Percentiles rank a stretch among this genome's conserved stretches.
phyloP scores from a whole-genome alignment of 2,888 invertebrate species.

The Drosophila differens region DNA sequence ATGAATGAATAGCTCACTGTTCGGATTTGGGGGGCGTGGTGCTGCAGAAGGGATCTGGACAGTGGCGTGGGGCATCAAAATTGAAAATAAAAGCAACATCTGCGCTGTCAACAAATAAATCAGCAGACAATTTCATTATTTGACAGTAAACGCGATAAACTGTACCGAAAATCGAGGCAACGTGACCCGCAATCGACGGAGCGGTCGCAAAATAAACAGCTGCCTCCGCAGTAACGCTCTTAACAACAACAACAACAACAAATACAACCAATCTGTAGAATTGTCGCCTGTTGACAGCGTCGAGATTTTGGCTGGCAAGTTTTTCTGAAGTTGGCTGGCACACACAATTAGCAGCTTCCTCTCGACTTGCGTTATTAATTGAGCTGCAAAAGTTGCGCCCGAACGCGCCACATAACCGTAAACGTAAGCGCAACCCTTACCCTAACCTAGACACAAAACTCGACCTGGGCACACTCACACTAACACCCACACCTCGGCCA shows the following conservation, averaged over 20 bases:
- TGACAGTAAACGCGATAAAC: slow-evolving; percentile 81
- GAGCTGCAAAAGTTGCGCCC: slow-evolving; percentile 77
- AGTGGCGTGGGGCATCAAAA: slow-evolving; percentile 70
- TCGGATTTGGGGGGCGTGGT: slow-evolving; percentile 7
- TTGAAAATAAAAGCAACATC: slow-evolving; percentile 81
- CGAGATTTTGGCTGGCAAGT: slow-evolving; percentile 59
- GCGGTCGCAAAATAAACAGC: slow-evolving; percentile 46
- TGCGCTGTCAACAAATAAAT: slow-evolving; percentile 80
- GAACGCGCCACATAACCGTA: slow-evolving; percentile 56
- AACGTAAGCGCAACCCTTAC: slow-evolving; percentile 55
- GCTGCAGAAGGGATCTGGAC: slow-evolving; percentile 22
- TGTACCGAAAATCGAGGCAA: slow-evolving; percentile 69
- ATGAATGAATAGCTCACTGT: slow-evolving; percentile 50
- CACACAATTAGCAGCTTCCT: slow-evolving; percentile 81
- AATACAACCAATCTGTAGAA: slow-evolving; percentile 47
- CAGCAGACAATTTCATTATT: slow-evolving; percentile 81
- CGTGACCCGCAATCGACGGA: slow-evolving; percentile 55
- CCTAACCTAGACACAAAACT: slow-evolving; percentile 40
- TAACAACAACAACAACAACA: slow-evolving; percentile 1
- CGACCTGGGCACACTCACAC: slow-evolving; percentile 27
- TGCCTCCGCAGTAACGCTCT: slow-evolving; percentile 21
- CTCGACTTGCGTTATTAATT: slow-evolving; percentile 79
- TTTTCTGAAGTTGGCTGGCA: slow-evolving; percentile 62
- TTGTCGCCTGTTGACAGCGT: slow-evolving; percentile 60
- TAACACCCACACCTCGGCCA: slow-evolving; percentile 37